These are phyloP conservation scores for Gavia stellata DNA, from an alignment of 2,113 vertebrate genomes.

Conservation along the genomic window DNA sequence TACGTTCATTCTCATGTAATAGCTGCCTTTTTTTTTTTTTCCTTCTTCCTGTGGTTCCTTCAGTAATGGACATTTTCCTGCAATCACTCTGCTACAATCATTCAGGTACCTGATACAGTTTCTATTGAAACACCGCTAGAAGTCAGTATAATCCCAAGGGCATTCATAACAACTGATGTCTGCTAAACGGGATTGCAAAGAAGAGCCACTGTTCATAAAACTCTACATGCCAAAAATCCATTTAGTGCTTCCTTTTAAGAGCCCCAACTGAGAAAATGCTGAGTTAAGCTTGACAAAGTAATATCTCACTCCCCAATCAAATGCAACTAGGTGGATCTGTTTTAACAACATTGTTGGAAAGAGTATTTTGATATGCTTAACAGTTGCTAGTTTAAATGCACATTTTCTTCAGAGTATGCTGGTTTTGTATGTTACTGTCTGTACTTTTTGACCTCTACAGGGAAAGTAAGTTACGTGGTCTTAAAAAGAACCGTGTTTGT, in stretches of 20 bases:
- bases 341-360: background rate
- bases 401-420: background rate
- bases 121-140: background rate
- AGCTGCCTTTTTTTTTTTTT: background rate
- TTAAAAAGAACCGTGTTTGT: background rate
- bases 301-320: background rate
- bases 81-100: background rate
- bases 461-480: background rate
- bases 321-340: background rate
- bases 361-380: background rate
- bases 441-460: background rate
- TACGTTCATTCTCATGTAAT: too few relatives aligned
- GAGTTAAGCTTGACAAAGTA: background rate
- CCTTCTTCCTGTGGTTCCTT: background rate
- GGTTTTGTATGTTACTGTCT: background rate
- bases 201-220: background rate
- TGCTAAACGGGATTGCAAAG: background rate
- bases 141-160: background rate
- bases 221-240: background rate
- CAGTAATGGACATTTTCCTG: background rate
- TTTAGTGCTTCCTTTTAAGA: background rate
- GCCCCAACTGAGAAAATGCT: background rate
- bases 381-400: background rate
- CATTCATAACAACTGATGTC: background rate
- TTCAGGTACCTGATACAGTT: background rate